These are phyloP conservation scores for Lutraria lutraria DNA, from an alignment of 2,888 invertebrate species.

Conservation along the genomic window DNA sequence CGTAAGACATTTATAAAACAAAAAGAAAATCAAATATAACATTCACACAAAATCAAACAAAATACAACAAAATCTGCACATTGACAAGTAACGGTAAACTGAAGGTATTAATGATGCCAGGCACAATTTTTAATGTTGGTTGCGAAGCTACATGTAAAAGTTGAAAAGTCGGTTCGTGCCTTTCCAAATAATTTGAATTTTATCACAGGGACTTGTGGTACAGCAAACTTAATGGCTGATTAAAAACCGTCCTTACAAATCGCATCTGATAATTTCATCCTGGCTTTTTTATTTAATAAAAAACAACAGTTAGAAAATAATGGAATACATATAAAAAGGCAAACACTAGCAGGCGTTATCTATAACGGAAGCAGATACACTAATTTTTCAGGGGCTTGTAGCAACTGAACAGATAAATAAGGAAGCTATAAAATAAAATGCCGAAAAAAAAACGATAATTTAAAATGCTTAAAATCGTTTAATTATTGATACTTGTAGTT, in stretches of 20 bases:
- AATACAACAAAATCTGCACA: slow-evolving; percentile 43
- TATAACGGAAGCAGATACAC: slow-evolving; percentile 1
- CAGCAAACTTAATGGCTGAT: not conserved
- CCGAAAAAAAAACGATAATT: not conserved
- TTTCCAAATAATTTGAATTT: not conserved
- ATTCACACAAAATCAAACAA: slow-evolving; percentile 33
- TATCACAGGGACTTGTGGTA: not conserved
- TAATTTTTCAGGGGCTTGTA: slow-evolving; percentile 30
- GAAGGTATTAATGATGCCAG: not conserved
- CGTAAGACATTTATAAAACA: not conserved
- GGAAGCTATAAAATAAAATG: not conserved
- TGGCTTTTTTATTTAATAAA: not conserved
- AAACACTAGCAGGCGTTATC: not conserved
- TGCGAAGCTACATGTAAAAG: not conserved
- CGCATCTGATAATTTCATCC: not conserved
- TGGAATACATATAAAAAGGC: not conserved
- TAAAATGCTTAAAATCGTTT: not conserved
- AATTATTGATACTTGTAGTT: not conserved
- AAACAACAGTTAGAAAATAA: slow-evolving; percentile 12
- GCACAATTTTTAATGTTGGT: not conserved
- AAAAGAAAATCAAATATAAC: not conserved
- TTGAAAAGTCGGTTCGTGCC: not conserved
- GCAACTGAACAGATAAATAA: not conserved
- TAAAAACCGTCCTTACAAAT: not conserved
- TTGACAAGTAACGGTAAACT: slow-evolving; percentile 33